Base-by-base conservation (phyloP, 2,888 invertebrate genomes). In the Drosophila parthenogenetica region DNA sequence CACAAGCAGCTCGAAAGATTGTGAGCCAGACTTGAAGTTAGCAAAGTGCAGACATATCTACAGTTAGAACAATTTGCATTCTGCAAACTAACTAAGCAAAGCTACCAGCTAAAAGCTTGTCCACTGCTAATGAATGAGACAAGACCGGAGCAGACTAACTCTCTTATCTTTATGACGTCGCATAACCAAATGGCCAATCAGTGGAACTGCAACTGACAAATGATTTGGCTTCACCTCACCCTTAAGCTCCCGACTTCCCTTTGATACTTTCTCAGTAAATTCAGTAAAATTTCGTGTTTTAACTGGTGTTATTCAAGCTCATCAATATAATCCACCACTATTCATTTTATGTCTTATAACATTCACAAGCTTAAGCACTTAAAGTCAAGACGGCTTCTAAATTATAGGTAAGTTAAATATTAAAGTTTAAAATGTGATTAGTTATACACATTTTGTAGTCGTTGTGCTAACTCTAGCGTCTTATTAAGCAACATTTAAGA, bases 141-240 rank as follows among this genome's bases (percentile, higher is more conserved):
- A 17, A 43, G 19, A 37, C 48, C 61, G 37, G 19, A 46, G 22
- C 69, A 40, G 51, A 54, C 16, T 45, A 53, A 42, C 39, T 42
- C 42, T 70, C 74, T 80, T 82, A 82, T 83, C 83, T 82, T 74
- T 85, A 80, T 73, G 73, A 73, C 40, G 69, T 78, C 72, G 86
- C 83, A 82, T 82, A 80, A 86, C 83, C 76, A 76, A 83, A 85
- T 78, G 78, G 66, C 64, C 80, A 83, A 83, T 83, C 80, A 85
- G 76, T 69, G 73, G 69, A 54, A 51, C 62, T 79, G 66, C 69
- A 72, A 62, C 69, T 79, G 53, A 50, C 79, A 77, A 76, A 72
- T 79, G 71, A 81, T 70, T 71, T 49, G 59, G 59, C 63, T 58
- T n/a, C 50, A 16, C 2, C 8, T 42, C 29, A 42, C 14, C 29